phyloP scores from a whole-genome alignment of 2,113 vertebrate genomes.

The Brevimyrus niger region DNA sequence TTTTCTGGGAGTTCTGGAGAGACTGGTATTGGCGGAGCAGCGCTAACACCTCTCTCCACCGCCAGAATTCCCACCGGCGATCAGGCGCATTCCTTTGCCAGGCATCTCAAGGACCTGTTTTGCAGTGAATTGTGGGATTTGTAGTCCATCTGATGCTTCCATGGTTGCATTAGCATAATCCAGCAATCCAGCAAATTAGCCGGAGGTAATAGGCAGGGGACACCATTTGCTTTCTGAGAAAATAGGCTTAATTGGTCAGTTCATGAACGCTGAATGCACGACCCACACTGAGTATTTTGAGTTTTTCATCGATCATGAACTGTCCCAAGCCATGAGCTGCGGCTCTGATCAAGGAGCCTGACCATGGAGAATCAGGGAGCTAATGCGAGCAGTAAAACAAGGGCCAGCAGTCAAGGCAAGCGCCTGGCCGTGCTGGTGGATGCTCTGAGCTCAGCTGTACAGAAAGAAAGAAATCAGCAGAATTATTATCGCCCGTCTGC shows the following conservation, averaged over 20 bases:
- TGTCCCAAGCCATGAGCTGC: background rate
- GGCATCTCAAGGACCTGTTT: background rate
- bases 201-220: background rate
- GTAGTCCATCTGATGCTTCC: background rate
- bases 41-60: background rate
- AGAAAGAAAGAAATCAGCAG: background rate
- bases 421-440: background rate
- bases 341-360: background rate
- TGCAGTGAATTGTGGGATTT: background rate
- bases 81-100: background rate
- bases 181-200: background rate
- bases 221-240: background rate
- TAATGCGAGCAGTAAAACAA: background rate
- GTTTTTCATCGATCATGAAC: background rate
- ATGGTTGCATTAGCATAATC: background rate
- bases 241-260: background rate
- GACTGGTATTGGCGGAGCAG: background rate
- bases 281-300: background rate
- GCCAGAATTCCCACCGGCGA: background rate
- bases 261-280: background rate
- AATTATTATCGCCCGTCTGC: background rate
- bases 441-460: background rate
- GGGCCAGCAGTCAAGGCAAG: no score
- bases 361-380: background rate
- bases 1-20: background rate